Evolutionary conservation across 2,797 vertebrate genomes (phyloP), one percentile per base, ranked within the genome.

Genomic region (Centroberyx gerrardi): DNA sequence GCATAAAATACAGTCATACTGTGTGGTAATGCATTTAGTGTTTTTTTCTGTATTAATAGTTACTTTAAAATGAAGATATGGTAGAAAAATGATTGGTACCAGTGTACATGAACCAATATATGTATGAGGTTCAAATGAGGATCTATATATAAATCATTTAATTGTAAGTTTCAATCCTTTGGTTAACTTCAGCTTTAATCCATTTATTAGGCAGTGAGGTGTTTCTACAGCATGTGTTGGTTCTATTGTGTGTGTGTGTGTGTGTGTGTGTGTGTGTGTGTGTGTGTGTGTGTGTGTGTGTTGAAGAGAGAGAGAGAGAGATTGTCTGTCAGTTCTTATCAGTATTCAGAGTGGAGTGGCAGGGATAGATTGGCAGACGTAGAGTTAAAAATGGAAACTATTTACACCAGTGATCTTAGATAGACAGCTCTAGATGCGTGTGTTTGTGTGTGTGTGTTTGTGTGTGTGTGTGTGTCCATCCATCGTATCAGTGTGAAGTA

Each of bases 381-480:
- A 17, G 29, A 78, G 83, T 82, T 88, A 74, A 88, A 90, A 87
- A 84, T 83, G 87, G 84, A 86, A 82, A 56, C 80, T 71, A 61
- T 86, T 78, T 75, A 72, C 72, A 72, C 66, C 48, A 1, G 53
- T 72, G 66, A 68, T 79, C 31, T 74, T 28, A 54, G 33, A 61
- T 17, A 22, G 27, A 17, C 15, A 10, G 14, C n/a, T 56, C 59
- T 22, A 17, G 22, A 17, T 76, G n/a, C 71, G 60, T 62, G 44
- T 38, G 60, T 52, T 53, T 65, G 67, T 49, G 36, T 22, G 61
- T 29, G 31, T 12, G 15, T 64, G 1, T 62, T 10, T 17, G 22
- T 31, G 7, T 27, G 38, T 6, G 3, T 58, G 4, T 3, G 10
- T 15, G 22, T 54, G 33, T 78, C 64, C 42, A 62, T 64, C 27